These are phyloP conservation scores for Xenopus laevis DNA, from an alignment of 2,113 vertebrate species.

Conservation along the genomic window DNA sequence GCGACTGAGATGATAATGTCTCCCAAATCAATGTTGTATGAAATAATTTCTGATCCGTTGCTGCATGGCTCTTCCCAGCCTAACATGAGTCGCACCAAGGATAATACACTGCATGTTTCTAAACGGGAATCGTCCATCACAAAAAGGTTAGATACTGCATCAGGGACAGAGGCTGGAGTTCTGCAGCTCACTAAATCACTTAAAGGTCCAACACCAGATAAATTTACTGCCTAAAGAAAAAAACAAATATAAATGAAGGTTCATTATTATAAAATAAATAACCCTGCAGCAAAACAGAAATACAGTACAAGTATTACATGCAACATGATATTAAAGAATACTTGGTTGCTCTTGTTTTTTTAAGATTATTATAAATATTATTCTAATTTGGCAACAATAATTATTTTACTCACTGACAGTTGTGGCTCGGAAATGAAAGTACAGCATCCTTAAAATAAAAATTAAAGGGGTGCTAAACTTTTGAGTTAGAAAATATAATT, in stretches of 20 bases:
- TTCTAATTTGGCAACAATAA: too few relatives aligned
- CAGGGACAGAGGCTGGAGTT: constrained; percentile 80
- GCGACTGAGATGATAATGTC: constrained; percentile 73
- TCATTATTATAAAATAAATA: too few relatives aligned
- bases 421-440: too few relatives aligned
- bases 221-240: constrained; percentile 78
- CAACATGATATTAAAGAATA: too few relatives aligned
- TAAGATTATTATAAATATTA: too few relatives aligned
- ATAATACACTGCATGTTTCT: constrained; percentile 61
- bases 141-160: constrained; percentile 66
- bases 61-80: constrained; percentile 90
- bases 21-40: constrained; percentile 83
- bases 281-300: too few relatives aligned
- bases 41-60: constrained; percentile 86
- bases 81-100: constrained; percentile 84
- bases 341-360: too few relatives aligned
- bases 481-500: too few relatives aligned
- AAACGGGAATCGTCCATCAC: constrained; percentile 72
- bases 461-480: too few relatives aligned
- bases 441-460: too few relatives aligned
- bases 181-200: constrained; percentile 81
- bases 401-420: too few relatives aligned
- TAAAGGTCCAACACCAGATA: constrained; percentile 84
- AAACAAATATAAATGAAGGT: neutral
- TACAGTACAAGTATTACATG: too few relatives aligned